phyloP scores from a whole-genome alignment of 2,888 invertebrate genomes.

The Nephrotoma flavescens region DNA sequence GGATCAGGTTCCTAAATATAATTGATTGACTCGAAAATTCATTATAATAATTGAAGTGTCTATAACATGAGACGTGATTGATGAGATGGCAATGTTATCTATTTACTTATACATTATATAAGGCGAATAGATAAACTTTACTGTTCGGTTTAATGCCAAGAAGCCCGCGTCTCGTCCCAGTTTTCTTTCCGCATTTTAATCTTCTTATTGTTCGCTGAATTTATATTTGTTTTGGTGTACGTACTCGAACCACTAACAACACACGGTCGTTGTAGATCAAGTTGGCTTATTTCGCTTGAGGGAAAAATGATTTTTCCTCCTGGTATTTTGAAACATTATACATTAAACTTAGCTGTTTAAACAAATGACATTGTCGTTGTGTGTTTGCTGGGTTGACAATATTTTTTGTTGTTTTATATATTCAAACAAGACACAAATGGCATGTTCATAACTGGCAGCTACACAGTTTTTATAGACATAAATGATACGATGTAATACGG shows the following conservation, averaged over 20 bases:
- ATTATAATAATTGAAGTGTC: not conserved
- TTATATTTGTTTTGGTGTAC: not conserved
- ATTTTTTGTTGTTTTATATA: not conserved
- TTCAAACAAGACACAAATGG: not conserved
- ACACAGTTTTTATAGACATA: not conserved
- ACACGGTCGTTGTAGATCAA: not conserved
- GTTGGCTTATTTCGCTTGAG: not conserved
- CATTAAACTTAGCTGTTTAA: not conserved
- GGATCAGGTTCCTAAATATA: not conserved
- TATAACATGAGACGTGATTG: not conserved
- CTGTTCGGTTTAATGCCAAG: not conserved
- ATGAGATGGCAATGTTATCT: not conserved
- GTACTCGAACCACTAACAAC: not conserved
- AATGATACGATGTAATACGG: too few species aligned
- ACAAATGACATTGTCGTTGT: not conserved
- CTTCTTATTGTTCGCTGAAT: not conserved
- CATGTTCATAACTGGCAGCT: not conserved
- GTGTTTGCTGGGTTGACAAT: not conserved
- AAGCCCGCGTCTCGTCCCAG: not conserved
- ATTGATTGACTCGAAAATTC: not conserved
- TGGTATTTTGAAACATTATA: not conserved
- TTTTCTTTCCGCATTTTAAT: not conserved
- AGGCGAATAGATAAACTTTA: not conserved
- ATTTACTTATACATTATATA: not conserved
- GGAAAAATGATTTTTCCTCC: not conserved